phyloP scores from a whole-genome alignment of 2,888 invertebrate species.

The Acleris emargana region DNA sequence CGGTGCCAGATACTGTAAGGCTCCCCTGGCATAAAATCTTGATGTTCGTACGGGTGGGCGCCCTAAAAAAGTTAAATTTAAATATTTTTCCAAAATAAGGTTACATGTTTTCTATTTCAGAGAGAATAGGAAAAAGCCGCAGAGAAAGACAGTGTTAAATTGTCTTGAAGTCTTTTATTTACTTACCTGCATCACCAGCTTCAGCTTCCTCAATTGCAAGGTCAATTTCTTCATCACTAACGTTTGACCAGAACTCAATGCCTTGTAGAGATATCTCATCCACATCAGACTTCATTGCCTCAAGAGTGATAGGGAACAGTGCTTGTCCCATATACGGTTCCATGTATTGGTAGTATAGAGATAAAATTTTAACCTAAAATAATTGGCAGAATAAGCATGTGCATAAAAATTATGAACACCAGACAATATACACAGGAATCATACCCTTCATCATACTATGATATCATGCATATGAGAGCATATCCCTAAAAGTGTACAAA shows the following conservation, averaged over 20 bases:
- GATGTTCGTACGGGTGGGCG: constrained; percentile 96
- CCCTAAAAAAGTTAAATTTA: constrained; percentile 72
- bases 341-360: constrained; percentile 99
- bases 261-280: constrained; percentile 99
- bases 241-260: constrained; percentile 99
- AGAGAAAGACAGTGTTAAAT: too few species aligned
- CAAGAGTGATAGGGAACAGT: constrained; percentile 98
- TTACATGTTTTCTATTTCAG: too few species aligned
- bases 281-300: constrained; percentile 98
- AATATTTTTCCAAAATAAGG: too few species aligned
- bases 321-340: constrained; percentile 99
- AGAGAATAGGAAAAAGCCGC: too few species aligned
- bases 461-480: too few species aligned
- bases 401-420: too few species aligned
- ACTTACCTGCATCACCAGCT: constrained; percentile 90
- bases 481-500: too few species aligned
- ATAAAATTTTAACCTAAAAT: constrained; percentile 92
- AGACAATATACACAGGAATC: too few species aligned
- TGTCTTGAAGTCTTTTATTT: too few species aligned
- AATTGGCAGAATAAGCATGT: not conserved
- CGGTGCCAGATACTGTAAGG: constrained; percentile 96
- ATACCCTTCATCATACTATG: too few species aligned
- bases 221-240: constrained; percentile 99
- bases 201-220: constrained; percentile 96
- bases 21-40: constrained; percentile 98